Conservation (phyloP, 2,888 invertebrate species). For the Stramonita haemastoma region DNA sequence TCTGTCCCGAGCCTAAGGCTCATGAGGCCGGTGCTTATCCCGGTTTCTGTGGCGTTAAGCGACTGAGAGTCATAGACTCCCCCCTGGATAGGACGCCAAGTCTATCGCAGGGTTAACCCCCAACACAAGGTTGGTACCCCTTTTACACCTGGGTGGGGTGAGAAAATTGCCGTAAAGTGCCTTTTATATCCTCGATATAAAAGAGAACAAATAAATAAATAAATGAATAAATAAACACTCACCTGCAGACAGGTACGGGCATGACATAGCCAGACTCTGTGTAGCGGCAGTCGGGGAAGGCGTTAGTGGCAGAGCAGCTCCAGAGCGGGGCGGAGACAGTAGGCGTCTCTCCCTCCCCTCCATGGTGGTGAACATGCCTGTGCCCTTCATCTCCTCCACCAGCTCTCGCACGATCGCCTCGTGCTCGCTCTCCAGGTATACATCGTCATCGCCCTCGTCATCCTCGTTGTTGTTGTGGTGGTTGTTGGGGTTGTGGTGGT, state of each 20-base stretch:
- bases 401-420: slow-evolving; percentile 58
- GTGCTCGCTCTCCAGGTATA: slow-evolving; percentile 45
- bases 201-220: too few relatives aligned
- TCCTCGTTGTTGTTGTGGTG: not conserved
- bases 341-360: slow-evolving; percentile 28
- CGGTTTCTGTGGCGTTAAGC: too few relatives aligned
- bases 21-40: too few relatives aligned
- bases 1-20: too few relatives aligned
- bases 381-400: slow-evolving; percentile 54
- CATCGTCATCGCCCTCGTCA: slow-evolving; percentile 18
- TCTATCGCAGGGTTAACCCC: too few relatives aligned
- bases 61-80: too few relatives aligned
- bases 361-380: slow-evolving; percentile 42
- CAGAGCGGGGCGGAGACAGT: slow-evolving; percentile 90
- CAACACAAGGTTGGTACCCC: too few relatives aligned
- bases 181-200: too few relatives aligned
- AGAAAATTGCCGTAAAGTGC: too few relatives aligned
- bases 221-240: too few relatives aligned
- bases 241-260: slow-evolving; percentile 65
- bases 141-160: too few relatives aligned
- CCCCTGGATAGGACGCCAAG: too few relatives aligned
- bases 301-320: slow-evolving; percentile 93
- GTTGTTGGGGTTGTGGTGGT: slow-evolving; percentile 3
- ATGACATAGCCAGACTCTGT: slow-evolving; percentile 44
- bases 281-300: slow-evolving; percentile 90